Evolutionary conservation across 1,140 invertebrate genomes (phyloP).

Genomic region (Arion vulgaris): DNA sequence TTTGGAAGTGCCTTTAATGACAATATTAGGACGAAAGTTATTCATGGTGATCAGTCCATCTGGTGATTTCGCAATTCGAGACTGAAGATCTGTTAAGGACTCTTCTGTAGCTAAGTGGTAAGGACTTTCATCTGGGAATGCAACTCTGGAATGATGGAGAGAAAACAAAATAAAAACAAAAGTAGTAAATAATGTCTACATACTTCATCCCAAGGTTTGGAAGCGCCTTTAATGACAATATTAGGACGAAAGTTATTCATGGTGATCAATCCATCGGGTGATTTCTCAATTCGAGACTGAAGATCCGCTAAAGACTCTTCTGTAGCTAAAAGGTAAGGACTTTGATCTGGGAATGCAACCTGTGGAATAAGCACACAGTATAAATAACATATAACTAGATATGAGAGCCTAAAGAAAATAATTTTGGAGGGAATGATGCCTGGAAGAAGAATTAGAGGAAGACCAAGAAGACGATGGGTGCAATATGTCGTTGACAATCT

Average conservation of each 20-base stretch:
- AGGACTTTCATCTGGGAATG: conserved; percentile 12
- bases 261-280: background rate
- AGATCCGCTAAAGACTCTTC: conserved; percentile 19
- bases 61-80: background rate
- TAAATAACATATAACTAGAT: no score
- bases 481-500: no score
- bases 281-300: background rate
- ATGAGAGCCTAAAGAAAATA: no score
- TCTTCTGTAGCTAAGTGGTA: conserved; percentile 22
- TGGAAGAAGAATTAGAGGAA: no score
- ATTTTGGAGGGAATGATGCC: no score
- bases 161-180: no score
- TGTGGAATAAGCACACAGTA: background rate
- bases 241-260: conserved; percentile 18
- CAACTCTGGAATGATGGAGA: no score
- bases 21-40: conserved; percentile 14
- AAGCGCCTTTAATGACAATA: conserved; percentile 7
- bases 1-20: conserved; percentile 7
- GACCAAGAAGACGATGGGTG: no score
- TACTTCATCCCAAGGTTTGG: conserved; percentile 22
- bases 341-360: conserved; percentile 8
- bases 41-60: conserved; percentile 5
- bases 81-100: background rate
- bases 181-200: background rate
- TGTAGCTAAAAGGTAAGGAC: conserved; percentile 9